A percentile compares a stretch with the other conserved stretches of the same genome.
Conservation (phyloP, 2,113 vertebrate genomes). For the Zingel zingel region DNA sequence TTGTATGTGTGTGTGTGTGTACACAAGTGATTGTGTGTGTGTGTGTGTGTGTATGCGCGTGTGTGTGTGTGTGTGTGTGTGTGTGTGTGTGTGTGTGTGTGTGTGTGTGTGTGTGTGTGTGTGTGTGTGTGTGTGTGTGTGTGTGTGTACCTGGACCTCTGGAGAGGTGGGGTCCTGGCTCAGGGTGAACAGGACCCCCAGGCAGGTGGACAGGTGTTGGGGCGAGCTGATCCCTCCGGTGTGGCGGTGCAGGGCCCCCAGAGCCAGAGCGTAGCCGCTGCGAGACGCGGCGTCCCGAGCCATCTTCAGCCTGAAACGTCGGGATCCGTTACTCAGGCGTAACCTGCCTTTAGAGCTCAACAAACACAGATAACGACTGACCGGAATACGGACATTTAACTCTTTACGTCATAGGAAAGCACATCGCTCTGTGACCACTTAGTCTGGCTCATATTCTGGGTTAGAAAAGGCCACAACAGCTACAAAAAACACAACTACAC, state of each 20-base stretch:
- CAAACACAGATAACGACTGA: no score
- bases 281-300: constrained; percentile 92
- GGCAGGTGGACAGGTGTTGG: constrained; percentile 91
- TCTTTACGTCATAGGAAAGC: no score
- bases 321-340: rapidly evolving
- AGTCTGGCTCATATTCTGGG: no score
- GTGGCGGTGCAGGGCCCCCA: constrained; percentile 91
- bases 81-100: neutral
- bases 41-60: no score
- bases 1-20: no score
- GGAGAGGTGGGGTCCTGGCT: constrained; percentile 95
- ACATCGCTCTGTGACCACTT: no score
- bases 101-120: neutral
- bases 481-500: no score
- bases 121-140: constrained; percentile 5
- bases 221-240: constrained; percentile 89
- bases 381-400: no score
- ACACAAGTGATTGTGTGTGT: no score
- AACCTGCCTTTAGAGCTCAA: no score
- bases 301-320: constrained; percentile 87
- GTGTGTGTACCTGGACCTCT: constrained; percentile 90
- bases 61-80: neutral
- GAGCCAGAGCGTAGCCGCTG: constrained; percentile 90
- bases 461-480: no score
- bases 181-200: constrained; percentile 92